Base-by-base conservation (phyloP, 2,113 vertebrate species). In the Arothron firmamentum region DNA sequence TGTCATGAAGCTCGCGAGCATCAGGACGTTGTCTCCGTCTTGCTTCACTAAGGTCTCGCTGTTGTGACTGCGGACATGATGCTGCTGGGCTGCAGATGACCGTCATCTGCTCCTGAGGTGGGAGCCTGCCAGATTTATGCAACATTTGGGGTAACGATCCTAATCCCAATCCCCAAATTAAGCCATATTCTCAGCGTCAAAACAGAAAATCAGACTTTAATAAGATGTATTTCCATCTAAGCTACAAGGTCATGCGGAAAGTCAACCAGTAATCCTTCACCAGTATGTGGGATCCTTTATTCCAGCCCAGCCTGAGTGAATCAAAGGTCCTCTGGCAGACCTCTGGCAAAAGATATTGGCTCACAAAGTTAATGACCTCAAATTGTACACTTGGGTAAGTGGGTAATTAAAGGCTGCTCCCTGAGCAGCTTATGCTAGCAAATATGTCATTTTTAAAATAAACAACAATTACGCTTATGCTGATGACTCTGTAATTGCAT, bases 1-100 rank as follows among this genome's bases (percentile, higher is more conserved):
- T 77, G 85, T 84, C 83, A 81, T 86, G 71, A 83, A 88, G 86
- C 85, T 82, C 79, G 88, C 85, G 85, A 90, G 87, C 87, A 87
- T 56, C 67, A 79, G 85, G 77, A 59, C 79, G 66, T 78, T 77
- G 21, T 57, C 6, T 84, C 38, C 55, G 50, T 69, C 74, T 64
- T 83, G 78, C 85, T 87, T 81, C 18, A 57, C 53, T 43, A 47
- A 57, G 19, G 48, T 47, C 28, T 51, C 64, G 72, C 47, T 74
- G 43, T 65, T 78, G 67, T 54, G 34, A 2, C 34, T 38, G 34
- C 34, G 12, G 34, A 38, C 55, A 18, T 67, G 46, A 68, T 68
- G 56, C 59, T 65, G 21, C 38, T 42, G 53, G 62, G 65, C 54
- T 46, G 52, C 41, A 55, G 46, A 78, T 68, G 78, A 59, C 74